These are phyloP conservation scores for Actenoides lindsayi DNA, from an alignment of 2,113 vertebrate species.

Conservation along the genomic window DNA sequence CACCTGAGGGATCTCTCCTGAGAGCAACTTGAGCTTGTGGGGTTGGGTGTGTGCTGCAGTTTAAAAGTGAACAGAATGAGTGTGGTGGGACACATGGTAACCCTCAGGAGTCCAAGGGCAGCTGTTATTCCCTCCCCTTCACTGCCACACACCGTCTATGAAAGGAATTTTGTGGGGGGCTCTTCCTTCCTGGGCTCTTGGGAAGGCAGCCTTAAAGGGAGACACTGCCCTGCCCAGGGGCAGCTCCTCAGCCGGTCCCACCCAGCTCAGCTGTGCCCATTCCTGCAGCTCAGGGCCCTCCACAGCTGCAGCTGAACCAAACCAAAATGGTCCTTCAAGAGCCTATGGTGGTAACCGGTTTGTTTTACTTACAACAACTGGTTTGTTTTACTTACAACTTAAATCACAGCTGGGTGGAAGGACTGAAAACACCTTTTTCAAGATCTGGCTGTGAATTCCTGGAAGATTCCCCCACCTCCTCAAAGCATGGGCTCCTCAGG, in stretches of 20 bases:
- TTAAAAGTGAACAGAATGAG: no score
- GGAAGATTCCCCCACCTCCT: background rate
- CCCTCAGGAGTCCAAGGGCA: no score
- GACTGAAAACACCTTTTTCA: background rate
- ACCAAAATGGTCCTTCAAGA: background rate
- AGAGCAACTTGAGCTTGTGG: background rate
- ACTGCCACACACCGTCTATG: no score
- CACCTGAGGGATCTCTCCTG: fast-evolving
- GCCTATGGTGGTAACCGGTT: background rate
- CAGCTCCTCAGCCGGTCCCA: background rate
- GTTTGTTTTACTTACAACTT: background rate
- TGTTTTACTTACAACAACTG: background rate
- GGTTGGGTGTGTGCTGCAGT: background rate
- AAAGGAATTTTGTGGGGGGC: no score
- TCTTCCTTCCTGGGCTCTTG: no score
- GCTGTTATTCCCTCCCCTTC: no score
- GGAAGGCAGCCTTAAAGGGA: no score
- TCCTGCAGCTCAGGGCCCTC: background rate
- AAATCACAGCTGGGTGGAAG: background rate
- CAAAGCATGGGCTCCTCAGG: fast-evolving
- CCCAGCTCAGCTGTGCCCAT: background rate
- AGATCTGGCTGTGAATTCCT: background rate
- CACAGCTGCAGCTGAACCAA: background rate
- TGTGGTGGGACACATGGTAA: no score
- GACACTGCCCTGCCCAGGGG: background rate